Conservation (phyloP, 2,888 invertebrate genomes). For the Drosophila mercatorum region DNA sequence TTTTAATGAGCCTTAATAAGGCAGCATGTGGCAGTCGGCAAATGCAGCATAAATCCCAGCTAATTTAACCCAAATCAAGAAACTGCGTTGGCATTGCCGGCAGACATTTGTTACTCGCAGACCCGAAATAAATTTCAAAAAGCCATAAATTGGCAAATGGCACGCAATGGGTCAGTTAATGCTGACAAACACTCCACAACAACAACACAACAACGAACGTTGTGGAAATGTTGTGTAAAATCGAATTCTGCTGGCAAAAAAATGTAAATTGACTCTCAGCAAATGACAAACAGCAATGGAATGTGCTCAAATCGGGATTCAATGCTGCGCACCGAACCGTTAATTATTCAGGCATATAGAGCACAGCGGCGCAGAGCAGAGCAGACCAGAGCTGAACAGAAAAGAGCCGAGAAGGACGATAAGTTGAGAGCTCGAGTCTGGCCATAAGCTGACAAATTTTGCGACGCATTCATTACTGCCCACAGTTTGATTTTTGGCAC, state of each 20-base stretch:
- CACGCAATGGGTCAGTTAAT: slow-evolving; percentile 59
- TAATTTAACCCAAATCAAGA: slow-evolving; percentile 69
- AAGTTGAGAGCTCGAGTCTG: slow-evolving; percentile 9
- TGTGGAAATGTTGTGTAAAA: slow-evolving; percentile 39
- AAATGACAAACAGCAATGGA: slow-evolving; percentile 54
- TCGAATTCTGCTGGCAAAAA: slow-evolving; percentile 47
- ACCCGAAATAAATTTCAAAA: slow-evolving; percentile 70
- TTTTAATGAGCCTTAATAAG: slow-evolving; percentile 69
- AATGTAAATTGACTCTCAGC: slow-evolving; percentile 67
- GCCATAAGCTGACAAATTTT: slow-evolving; percentile 47
- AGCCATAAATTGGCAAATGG: slow-evolving; percentile 69
- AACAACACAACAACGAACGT: slow-evolving; percentile 20
- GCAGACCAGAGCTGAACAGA: not conserved
- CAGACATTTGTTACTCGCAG: slow-evolving; percentile 52
- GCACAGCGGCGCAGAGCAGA: not conserved
- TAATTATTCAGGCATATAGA: slow-evolving; percentile 65
- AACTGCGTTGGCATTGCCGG: slow-evolving; percentile 48
- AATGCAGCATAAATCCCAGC: slow-evolving; percentile 69
- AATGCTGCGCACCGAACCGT: slow-evolving; percentile 65
- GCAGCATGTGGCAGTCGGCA: slow-evolving; percentile 32
- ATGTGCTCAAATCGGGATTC: slow-evolving; percentile 32
- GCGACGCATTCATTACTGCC: slow-evolving; percentile 67
- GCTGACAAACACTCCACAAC: slow-evolving; percentile 35
- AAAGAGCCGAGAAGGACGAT: not conserved
- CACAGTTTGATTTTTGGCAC: slow-evolving; percentile 69